Evolutionary conservation across 2,797 vertebrate genomes (phyloP).

Genomic region (Microctenopoma lineatum): DNA sequence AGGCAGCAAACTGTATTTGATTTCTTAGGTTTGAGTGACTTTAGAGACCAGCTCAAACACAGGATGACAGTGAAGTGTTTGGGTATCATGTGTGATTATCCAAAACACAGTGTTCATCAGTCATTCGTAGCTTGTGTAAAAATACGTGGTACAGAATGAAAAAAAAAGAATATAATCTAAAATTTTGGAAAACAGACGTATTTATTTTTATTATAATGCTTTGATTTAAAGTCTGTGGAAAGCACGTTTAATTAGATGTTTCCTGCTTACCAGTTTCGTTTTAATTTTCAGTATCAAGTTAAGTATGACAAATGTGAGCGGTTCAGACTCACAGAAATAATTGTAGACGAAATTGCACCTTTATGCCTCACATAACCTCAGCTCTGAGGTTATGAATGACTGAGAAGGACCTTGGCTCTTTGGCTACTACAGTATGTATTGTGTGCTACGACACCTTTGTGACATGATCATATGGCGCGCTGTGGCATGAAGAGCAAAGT

Average conservation of each 20-base stretch:
- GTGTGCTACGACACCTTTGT: slow-evolving; percentile 24
- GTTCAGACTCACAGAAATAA: not conserved
- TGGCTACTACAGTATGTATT: not conserved
- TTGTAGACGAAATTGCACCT: too few relatives aligned
- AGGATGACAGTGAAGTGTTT: not conserved
- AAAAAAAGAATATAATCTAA: not conserved
- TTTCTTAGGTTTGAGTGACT: slow-evolving; percentile 13
- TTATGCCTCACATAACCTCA: not conserved
- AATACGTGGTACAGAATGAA: not conserved
- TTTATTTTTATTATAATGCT: too few relatives aligned
- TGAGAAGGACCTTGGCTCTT: not conserved
- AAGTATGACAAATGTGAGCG: too few relatives aligned
- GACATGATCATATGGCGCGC: slow-evolving; percentile 7
- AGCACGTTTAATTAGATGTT: too few relatives aligned
- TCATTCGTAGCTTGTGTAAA: not conserved
- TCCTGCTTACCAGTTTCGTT: too few relatives aligned
- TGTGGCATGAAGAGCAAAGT: not conserved
- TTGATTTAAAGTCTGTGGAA: too few relatives aligned
- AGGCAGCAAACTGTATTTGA: slow-evolving; percentile 23
- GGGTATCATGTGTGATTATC: not conserved
- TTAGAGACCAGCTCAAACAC: slow-evolving; percentile 26
- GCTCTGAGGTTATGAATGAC: not conserved
- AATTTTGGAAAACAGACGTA: too few relatives aligned
- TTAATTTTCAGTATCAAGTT: too few relatives aligned
- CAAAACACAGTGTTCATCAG: not conserved